Evolutionary conservation across 2,888 invertebrate genomes (phyloP).

Genomic region (Coenonympha arcania): DNA sequence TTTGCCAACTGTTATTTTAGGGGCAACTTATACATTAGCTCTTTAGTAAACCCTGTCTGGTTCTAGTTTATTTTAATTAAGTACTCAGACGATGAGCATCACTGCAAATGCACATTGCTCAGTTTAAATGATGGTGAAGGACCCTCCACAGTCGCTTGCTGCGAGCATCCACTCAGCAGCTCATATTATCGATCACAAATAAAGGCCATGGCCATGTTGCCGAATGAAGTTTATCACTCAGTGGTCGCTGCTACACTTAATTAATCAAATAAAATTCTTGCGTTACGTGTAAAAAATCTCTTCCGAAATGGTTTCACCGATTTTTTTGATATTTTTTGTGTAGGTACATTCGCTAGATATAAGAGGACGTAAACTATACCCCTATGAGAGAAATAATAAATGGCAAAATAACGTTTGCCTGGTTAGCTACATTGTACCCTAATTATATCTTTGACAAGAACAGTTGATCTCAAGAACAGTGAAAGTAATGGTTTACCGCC

Average conservation of each 20-base stretch:
- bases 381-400: too few species aligned
- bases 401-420: too few species aligned
- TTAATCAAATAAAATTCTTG: too few species aligned
- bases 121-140: background rate
- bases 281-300: too few species aligned
- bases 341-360: too few species aligned
- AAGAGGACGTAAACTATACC: too few species aligned
- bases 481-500: too few species aligned
- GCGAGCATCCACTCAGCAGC: background rate
- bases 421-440: too few species aligned
- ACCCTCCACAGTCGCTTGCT: background rate
- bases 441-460: too few species aligned
- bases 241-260: background rate
- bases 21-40: background rate
- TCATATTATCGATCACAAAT: constrained; percentile 4
- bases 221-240: background rate
- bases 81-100: background rate
- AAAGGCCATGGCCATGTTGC: background rate
- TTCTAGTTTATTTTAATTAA: background rate
- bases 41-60: background rate
- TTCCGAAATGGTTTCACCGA: too few species aligned
- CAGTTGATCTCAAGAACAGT: too few species aligned
- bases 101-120: background rate
- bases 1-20: background rate
- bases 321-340: too few species aligned